phyloP scores from a whole-genome alignment of 1,140 invertebrate genomes.

The Spodoptera litura region DNA sequence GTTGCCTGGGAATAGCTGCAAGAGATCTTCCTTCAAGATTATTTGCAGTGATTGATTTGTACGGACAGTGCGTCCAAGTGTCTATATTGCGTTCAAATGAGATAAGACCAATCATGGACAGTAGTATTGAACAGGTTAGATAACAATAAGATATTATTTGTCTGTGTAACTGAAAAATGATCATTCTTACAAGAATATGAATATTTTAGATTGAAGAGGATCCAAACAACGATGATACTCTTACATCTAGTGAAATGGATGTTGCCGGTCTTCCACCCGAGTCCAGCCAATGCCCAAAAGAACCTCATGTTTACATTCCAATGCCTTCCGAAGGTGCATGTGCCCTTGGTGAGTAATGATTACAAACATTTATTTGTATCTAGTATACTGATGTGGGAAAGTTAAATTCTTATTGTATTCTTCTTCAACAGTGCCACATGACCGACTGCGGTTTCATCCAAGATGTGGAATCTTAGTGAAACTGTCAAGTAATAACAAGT shows the following conservation, averaged over 20 bases:
- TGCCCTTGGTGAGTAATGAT: constrained; percentile 47
- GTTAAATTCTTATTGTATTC: not conserved
- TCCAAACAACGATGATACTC: constrained; percentile 72
- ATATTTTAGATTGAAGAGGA: constrained; percentile 68
- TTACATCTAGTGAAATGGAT: constrained; percentile 65
- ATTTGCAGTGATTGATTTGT: constrained; percentile 96
- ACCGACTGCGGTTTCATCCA: constrained; percentile 94
- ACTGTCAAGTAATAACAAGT: constrained; percentile 91
- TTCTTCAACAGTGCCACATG: constrained; percentile 82
- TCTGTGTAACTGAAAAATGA: not conserved
- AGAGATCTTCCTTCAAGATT: constrained; percentile 91
- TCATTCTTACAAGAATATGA: not conserved
- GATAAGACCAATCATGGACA: constrained; percentile 70
- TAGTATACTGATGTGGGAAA: constrained; percentile 2
- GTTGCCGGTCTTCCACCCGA: constrained; percentile 51
- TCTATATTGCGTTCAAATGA: constrained; percentile 85
- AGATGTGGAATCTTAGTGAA: constrained; percentile 95
- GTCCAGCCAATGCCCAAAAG: constrained; percentile 51
- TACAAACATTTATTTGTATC: not conserved
- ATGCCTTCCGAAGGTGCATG: constrained; percentile 67
- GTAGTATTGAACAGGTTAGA: constrained; percentile 69
- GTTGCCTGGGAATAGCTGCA: constrained; percentile 94
- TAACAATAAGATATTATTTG: not conserved
- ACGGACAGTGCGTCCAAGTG: constrained; percentile 97
- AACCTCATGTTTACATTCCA: constrained; percentile 59